Conservation (phyloP, 2,113 vertebrate species). For the Larimichthys polyactis region DNA sequence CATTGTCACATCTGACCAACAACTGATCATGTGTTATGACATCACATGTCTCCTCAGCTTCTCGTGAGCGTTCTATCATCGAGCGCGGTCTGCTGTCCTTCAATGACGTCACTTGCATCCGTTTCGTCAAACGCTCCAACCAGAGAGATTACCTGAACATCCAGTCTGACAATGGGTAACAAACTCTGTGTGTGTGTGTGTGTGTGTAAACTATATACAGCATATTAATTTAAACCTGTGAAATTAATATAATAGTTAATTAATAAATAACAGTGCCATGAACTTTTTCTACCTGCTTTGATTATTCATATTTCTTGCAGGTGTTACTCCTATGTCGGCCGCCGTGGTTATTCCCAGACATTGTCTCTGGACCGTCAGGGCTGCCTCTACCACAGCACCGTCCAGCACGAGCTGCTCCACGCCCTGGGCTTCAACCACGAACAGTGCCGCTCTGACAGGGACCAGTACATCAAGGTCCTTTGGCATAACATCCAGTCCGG, state of each 20-base stretch:
- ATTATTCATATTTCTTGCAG: conserved; percentile 18
- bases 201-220: background rate
- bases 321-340: conserved; percentile 67
- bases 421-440: conserved; percentile 75
- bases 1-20: background rate
- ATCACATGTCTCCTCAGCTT: conserved; percentile 53
- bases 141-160: conserved; percentile 57
- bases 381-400: conserved; percentile 52
- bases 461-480: conserved; percentile 60
- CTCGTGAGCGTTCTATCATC: conserved; percentile 75
- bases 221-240: background rate
- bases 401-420: conserved; percentile 72
- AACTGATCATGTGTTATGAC: background rate
- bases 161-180: conserved; percentile 27
- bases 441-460: conserved; percentile 70
- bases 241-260: too few species aligned
- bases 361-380: conserved; percentile 56
- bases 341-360: conserved; percentile 39
- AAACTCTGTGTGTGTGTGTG: background rate
- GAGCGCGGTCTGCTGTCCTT: conserved; percentile 67
- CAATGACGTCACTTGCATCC: conserved; percentile 51
- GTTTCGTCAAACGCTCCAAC: conserved; percentile 22
- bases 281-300: background rate
- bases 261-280: background rate
- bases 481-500: conserved; percentile 69